A percentile compares a stretch with the other conserved stretches of the same genome.
These are phyloP conservation scores for Atrichornis clamosus DNA, from an alignment of 2,113 vertebrate species.

Conservation along the genomic window DNA sequence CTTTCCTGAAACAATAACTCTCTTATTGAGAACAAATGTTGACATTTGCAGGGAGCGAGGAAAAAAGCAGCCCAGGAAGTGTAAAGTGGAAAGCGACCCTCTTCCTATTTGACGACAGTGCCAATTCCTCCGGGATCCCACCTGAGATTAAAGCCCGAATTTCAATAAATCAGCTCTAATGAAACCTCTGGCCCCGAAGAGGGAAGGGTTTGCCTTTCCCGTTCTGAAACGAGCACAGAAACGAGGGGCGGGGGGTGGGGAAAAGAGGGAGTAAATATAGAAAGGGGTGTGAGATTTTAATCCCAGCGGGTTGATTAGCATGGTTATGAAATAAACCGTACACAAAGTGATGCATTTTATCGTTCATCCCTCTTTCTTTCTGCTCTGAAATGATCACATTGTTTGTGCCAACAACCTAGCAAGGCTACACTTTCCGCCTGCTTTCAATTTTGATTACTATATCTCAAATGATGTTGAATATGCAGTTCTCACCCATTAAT, in stretches of 20 bases:
- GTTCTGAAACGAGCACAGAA: constrained; percentile 48
- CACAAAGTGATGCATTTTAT: constrained; percentile 38
- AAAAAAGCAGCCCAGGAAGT: constrained; percentile 62
- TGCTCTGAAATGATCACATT: not conserved
- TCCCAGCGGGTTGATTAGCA: constrained; percentile 65
- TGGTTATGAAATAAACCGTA: constrained; percentile 66
- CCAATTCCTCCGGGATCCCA: constrained; percentile 74
- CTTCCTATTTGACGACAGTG: constrained; percentile 76
- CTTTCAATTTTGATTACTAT: constrained; percentile 29
- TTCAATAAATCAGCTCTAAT: constrained; percentile 80
- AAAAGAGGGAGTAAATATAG: constrained; percentile 55
- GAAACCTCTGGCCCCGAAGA: constrained; percentile 66
- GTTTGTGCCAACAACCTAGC: not conserved
- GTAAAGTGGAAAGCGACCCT: constrained; percentile 71
- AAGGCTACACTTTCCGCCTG: not conserved
- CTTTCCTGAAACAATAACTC: constrained; percentile 87
- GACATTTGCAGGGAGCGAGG: constrained; percentile 79
- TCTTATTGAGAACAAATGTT: constrained; percentile 90
- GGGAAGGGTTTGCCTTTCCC: constrained; percentile 30
- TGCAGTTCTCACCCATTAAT: not conserved
- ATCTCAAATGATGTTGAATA: not conserved
- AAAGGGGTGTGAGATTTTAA: not conserved
- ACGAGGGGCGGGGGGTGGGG: not conserved
- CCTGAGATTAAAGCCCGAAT: constrained; percentile 83
- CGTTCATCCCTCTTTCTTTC: not conserved